A percentile compares a stretch with the other conserved stretches of the same genome.
phyloP scores from a whole-genome alignment of 1,140 invertebrate genomes.

The Drosophila ambigua region DNA sequence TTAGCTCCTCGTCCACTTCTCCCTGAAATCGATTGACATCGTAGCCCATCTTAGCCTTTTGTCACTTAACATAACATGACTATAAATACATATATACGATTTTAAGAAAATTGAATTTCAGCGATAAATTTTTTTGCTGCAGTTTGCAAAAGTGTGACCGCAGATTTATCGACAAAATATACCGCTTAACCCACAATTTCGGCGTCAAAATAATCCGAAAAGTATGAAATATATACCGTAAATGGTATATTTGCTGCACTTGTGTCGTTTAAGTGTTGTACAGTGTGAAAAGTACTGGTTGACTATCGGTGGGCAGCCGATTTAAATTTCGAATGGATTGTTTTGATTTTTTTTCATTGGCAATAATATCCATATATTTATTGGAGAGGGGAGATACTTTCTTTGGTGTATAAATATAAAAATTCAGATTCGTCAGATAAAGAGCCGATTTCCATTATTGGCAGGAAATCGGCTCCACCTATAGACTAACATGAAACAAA shows the following conservation, averaged over 20 bases:
- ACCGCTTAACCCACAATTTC: conserved; percentile 25
- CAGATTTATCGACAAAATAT: conserved; percentile 30
- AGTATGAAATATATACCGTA: too few relatives aligned
- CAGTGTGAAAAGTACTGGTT: neutral
- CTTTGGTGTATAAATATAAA: conserved; percentile 34
- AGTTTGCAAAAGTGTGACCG: too few relatives aligned
- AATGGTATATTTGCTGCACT: conserved; percentile 41
- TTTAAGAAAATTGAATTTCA: too few relatives aligned
- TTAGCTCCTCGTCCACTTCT: conserved; percentile 92
- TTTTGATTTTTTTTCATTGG: neutral
- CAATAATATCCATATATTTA: conserved; percentile 43
- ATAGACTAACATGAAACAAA: conserved; percentile 43
- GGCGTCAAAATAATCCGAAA: conserved; percentile 37
- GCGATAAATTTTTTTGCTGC: too few relatives aligned
- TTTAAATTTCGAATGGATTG: too few relatives aligned
- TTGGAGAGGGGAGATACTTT: conserved; percentile 11
- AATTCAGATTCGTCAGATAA: conserved; percentile 58
- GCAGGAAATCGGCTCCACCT: neutral
- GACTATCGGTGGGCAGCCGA: too few relatives aligned
- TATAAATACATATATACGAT: conserved; percentile 25
- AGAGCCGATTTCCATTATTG: neutral
- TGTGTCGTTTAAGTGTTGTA: conserved; percentile 30
- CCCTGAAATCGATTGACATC: conserved; percentile 91
- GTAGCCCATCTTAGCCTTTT: conserved; percentile 88
- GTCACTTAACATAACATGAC: conserved; percentile 21